Percentiles rank a stretch among this genome's conserved stretches.
phyloP scores from a whole-genome alignment of 2,113 vertebrate genomes.

The Rissa tridactyla region DNA sequence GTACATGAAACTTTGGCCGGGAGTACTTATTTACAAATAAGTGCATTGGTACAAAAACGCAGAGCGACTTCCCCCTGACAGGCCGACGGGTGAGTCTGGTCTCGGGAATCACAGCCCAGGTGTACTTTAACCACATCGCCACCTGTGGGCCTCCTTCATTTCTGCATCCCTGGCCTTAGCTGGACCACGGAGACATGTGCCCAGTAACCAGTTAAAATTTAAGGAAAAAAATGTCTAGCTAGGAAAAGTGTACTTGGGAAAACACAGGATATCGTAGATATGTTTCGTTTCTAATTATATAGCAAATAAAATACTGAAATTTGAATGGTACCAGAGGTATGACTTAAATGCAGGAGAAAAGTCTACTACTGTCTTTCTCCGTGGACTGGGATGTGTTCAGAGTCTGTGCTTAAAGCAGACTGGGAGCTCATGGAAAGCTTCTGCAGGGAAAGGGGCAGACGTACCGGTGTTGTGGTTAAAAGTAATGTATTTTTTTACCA shows the following conservation, averaged over 20 bases:
- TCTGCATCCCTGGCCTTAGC: slow-evolving; percentile 33
- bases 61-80: not conserved
- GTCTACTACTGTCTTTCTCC: not conserved
- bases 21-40: not conserved
- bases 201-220: accelerated
- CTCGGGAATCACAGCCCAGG: slow-evolving; percentile 38
- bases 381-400: not conserved
- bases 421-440: not conserved
- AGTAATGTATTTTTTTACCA: not conserved
- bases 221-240: not conserved
- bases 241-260: not conserved
- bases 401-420: not conserved
- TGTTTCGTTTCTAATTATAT: not conserved
- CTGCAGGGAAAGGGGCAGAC: not conserved
- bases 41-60: not conserved
- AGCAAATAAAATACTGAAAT: not conserved
- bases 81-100: not conserved
- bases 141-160: slow-evolving; percentile 72
- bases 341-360: not conserved
- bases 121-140: slow-evolving; percentile 79
- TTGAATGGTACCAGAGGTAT: not conserved
- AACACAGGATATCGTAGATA: not conserved
- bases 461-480: not conserved
- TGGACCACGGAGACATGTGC: not conserved
- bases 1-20: not conserved